Evolutionary conservation across 37 sponge, comb jelly and placozoan species (phyloP).

Genomic region (Eunapius fragilis): DNA sequence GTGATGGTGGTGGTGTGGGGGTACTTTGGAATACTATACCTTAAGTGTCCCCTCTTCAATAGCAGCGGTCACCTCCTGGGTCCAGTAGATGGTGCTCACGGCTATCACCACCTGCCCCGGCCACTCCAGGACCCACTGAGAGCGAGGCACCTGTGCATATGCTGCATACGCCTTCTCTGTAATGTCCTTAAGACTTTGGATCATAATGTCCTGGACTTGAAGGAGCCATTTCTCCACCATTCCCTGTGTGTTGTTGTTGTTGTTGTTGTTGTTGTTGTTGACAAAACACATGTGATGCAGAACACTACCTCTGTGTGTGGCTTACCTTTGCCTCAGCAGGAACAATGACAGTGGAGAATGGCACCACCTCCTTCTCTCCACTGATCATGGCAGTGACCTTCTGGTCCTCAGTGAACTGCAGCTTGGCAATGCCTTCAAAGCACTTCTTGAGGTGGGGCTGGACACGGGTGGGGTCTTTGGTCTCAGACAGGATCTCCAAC

Average conservation of each 20-base stretch:
- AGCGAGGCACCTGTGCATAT: conserved; percentile 81
- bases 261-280: no score
- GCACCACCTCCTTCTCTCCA: conserved; percentile 93
- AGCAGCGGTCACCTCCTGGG: conserved; percentile 87
- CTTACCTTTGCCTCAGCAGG: no score
- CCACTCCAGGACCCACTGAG: conserved; percentile 98
- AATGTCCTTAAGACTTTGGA: conserved; percentile 77
- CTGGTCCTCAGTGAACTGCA: conserved; percentile 94
- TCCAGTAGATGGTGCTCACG: conserved; percentile 97
- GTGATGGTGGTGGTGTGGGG: no score
- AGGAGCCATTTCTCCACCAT: conserved; percentile 99
- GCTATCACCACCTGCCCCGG: conserved; percentile 99
- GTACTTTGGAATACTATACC: no score
- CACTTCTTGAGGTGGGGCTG: conserved; percentile 99
- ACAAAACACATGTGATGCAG: no score
- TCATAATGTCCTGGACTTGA: conserved; percentile 97
- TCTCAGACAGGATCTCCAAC: conserved; percentile 98
- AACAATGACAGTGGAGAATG: conserved; percentile 90
- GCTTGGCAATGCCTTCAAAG: conserved; percentile 97
- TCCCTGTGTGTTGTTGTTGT: no score
- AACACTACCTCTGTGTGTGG: no score
- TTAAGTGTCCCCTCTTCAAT: conserved; percentile 68
- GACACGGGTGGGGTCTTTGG: conserved; percentile 99
- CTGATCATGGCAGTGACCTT: conserved; percentile 91
- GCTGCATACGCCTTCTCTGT: conserved; percentile 83